Evolutionary conservation across 2,888 invertebrate genomes (phyloP), one percentile per base, ranked within the genome.

Genomic region (Deilephila elpenor): DNA sequence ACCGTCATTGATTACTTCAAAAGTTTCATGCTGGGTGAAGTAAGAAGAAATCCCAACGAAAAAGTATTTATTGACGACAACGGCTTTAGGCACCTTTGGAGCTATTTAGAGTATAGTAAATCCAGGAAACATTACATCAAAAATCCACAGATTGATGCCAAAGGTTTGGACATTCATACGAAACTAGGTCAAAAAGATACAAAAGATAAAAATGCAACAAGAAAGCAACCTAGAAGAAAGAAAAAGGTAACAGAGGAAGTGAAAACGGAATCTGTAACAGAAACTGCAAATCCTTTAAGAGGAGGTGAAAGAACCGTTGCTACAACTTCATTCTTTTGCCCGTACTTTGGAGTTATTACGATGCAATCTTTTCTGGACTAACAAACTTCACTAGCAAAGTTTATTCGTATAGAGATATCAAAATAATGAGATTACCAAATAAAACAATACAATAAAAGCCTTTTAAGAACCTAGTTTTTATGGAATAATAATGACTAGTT

Each of bases 61-160:
- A 84, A 84, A 74, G 53, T 91, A 17, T 89, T 88, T 73, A 72
- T 92, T 1, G 93, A 93, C 71, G 78, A 82, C 7, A 89, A 91
- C 74, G 91, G 93, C 0, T 85, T 91, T 2, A 82, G 91, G 75
- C 93, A 93, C 80, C 80, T 76, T 37, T 93, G 93, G 93, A 81
- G 78, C 71, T 84, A 85, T 2, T 80, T 90, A 34, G 80, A 84
- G 5, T 56, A 56, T 25, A 62, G 80, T 11, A 44, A 51, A 44
- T 67, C 67, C 20, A 67, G 67, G 25, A 67, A 67, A 51, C 67
- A 67, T 67, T 67, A 67, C 25, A 67, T 67, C 51, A 20, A 67
- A 72, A 29, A 64, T 62, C 64, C 14, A 71, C 19, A 37, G 20
- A 67, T 37, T 32, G n/a, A 61, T 32, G n/a, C 6, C 0, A 61